These are phyloP conservation scores for Sialia sialis DNA, from an alignment of 2,113 vertebrate species.

Conservation along the genomic window DNA sequence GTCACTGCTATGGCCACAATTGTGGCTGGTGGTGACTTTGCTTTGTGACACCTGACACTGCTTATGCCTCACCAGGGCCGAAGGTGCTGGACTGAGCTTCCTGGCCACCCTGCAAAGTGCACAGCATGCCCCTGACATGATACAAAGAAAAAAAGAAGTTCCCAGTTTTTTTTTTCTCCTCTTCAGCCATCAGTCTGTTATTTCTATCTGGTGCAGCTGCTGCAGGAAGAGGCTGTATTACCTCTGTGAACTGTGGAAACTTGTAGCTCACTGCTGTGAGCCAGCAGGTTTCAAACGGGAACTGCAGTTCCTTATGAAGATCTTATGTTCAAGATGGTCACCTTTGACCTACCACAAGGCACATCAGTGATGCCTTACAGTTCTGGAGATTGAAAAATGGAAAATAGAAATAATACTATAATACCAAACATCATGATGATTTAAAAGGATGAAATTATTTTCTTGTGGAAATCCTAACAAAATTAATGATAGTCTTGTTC, in stretches of 20 bases:
- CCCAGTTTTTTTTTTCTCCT: not conserved
- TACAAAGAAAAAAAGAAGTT: not conserved
- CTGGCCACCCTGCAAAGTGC: not conserved
- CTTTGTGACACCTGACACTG: not conserved
- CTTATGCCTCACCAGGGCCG: not conserved
- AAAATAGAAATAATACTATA: not conserved
- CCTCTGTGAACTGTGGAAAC: slow-evolving; percentile 11
- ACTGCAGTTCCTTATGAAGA: not conserved
- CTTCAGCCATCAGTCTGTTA: slow-evolving; percentile 3
- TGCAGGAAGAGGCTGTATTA: not conserved
- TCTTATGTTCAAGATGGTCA: not conserved
- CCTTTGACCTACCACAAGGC: not conserved
- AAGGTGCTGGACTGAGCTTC: not conserved
- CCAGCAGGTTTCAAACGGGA: slow-evolving; percentile 40
- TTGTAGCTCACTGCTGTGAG: slow-evolving; percentile 30
- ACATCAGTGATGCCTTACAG: not conserved
- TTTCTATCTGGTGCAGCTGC: slow-evolving; percentile 19
- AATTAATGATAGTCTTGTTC: not conserved
- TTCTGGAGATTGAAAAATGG: not conserved
- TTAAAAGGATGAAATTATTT: not conserved
- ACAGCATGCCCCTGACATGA: not conserved
- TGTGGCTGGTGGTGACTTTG: not conserved
- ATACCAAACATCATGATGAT: not conserved
- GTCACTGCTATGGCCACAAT: not conserved
- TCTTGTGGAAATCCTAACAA: not conserved